phyloP scores from a whole-genome alignment of 2,888 invertebrate species.

The Macropis europaea region DNA sequence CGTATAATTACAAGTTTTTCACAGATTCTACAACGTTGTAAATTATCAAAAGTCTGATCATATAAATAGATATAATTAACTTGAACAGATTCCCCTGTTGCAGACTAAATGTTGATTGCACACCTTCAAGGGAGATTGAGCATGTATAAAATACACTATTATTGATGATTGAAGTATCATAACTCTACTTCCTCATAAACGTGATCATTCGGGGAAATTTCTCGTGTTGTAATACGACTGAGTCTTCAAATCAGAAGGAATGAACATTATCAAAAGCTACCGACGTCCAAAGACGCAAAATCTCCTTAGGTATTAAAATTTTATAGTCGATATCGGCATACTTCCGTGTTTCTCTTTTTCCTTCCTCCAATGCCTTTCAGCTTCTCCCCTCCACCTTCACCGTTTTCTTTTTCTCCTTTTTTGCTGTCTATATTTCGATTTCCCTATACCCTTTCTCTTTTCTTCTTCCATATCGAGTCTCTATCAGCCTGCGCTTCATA shows the following conservation, averaged over 20 bases:
- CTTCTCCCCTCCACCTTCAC: neutral
- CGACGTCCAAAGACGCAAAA: constrained; percentile 27
- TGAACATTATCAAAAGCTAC: constrained; percentile 20
- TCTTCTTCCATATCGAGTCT: no score
- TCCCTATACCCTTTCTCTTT: neutral
- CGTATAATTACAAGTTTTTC: no score
- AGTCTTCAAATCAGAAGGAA: constrained; percentile 4
- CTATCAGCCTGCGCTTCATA: neutral
- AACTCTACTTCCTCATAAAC: neutral
- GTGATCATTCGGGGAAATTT: neutral
- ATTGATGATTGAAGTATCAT: no score
- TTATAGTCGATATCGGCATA: constrained; percentile 23
- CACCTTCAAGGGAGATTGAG: no score
- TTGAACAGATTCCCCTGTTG: no score
- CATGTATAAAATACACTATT: no score
- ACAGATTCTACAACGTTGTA: no score
- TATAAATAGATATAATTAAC: no score
- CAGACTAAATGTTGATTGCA: no score
- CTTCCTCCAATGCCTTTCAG: neutral
- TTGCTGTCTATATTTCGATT: constrained; percentile 11
- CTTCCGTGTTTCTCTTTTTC: constrained; percentile 7
- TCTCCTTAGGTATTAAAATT: constrained; percentile 42
- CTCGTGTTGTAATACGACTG: neutral
- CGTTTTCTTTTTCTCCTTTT: neutral
- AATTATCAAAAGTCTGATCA: no score